phyloP scores from a whole-genome alignment of 2,797 vertebrate species.

The Vireo griseus region DNA sequence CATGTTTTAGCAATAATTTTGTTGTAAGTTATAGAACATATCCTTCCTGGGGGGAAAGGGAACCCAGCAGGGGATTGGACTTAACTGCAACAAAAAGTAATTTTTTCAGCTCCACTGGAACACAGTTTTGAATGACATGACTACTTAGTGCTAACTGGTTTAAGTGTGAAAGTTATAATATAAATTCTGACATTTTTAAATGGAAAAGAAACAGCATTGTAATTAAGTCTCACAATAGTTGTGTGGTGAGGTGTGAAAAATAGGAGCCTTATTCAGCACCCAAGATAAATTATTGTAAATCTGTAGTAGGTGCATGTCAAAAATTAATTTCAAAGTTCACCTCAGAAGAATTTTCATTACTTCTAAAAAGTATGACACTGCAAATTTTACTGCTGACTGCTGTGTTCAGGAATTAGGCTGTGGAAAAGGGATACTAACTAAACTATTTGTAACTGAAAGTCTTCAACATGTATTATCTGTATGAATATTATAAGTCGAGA shows the following conservation, averaged over 20 bases:
- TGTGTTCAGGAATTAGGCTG: neutral
- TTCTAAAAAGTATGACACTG: neutral
- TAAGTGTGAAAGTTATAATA: conserved; percentile 60
- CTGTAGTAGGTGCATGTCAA: neutral
- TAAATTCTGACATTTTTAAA: conserved; percentile 67
- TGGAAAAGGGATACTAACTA: neutral
- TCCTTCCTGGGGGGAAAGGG: neutral
- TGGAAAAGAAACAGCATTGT: conserved; percentile 55
- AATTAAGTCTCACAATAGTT: conserved; percentile 53
- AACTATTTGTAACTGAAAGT: neutral
- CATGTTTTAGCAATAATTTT: neutral
- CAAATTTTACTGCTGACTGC: conserved; percentile 17
- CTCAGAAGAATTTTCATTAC: conserved; percentile 4
- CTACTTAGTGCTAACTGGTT: conserved; percentile 53
- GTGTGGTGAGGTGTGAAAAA: conserved; percentile 53
- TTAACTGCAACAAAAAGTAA: conserved; percentile 47
- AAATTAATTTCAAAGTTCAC: conserved; percentile 3
- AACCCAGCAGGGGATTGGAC: conserved; percentile 2
- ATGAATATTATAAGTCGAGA: neutral
- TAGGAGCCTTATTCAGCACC: conserved; percentile 13
- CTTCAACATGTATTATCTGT: neutral
- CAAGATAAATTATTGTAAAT: conserved; percentile 22
- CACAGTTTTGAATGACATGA: conserved; percentile 41
- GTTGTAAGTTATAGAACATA: conserved; percentile 8
- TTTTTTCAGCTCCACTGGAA: conserved; percentile 62